These are phyloP conservation scores for Drosophila pseudotakahashii DNA, from an alignment of 2,888 invertebrate genomes.

Conservation along the genomic window DNA sequence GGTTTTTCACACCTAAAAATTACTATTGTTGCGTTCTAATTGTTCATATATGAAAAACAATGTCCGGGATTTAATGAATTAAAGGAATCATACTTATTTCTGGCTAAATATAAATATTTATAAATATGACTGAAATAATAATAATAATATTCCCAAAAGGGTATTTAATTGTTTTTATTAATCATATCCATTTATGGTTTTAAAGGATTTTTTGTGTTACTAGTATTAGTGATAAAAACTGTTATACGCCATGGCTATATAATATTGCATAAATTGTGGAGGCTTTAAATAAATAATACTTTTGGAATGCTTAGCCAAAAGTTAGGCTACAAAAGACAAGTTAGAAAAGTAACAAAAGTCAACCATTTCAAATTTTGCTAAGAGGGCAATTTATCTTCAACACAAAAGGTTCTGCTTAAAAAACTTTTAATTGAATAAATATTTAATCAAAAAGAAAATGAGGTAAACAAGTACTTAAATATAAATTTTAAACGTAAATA, in stretches of 20 bases:
- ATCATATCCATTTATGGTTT: too few species aligned
- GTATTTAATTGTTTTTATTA: too few species aligned
- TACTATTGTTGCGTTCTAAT: neutral
- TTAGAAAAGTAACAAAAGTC: too few species aligned
- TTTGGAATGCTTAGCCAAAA: neutral
- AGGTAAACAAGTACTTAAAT: too few species aligned
- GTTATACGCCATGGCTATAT: conserved; percentile 5
- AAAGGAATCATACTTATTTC: neutral
- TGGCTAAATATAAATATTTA: too few species aligned
- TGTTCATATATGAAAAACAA: neutral
- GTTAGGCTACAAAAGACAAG: neutral
- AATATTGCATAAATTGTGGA: conserved; percentile 1
- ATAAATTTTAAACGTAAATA: too few species aligned
- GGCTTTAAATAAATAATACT: too few species aligned
- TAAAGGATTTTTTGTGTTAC: neutral
- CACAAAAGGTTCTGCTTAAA: too few species aligned
- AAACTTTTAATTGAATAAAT: too few species aligned
- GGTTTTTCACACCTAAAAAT: conserved; percentile 6
- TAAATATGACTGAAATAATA: too few species aligned
- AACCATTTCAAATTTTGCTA: neutral
- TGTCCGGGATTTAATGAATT: neutral
- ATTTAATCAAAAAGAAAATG: too few species aligned
- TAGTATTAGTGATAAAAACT: neutral
- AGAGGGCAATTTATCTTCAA: neutral
- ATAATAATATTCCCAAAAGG: too few species aligned